phyloP scores from a whole-genome alignment of 1,140 invertebrate species.

The Thaumetopoea pityocampa region DNA sequence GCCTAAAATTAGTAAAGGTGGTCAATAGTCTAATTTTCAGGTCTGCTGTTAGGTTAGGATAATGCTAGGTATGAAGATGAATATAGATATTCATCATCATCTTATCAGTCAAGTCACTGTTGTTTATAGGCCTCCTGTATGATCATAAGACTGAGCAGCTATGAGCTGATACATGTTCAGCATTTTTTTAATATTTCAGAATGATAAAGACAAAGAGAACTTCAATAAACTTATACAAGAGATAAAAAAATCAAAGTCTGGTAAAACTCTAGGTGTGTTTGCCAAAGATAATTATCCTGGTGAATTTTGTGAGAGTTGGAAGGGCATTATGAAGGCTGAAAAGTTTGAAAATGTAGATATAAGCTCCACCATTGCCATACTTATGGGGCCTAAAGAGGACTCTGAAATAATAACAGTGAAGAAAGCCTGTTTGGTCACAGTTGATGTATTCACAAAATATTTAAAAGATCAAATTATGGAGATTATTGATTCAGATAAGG shows the following conservation, averaged over 20 bases:
- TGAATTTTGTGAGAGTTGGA: conserved; percentile 95
- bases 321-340: conserved; percentile 83
- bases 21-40: too few species aligned
- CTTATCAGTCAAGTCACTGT: too few species aligned
- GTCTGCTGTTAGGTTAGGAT: too few species aligned
- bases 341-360: conserved; percentile 94
- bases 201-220: conserved; percentile 96
- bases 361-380: conserved; percentile 87
- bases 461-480: conserved; percentile 99
- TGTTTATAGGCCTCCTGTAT: too few species aligned
- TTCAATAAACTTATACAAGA: conserved; percentile 91
- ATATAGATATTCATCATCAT: too few species aligned
- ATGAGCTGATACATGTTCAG: not conserved
- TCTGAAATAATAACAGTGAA: conserved; percentile 94
- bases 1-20: too few species aligned
- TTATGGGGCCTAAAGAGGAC: conserved; percentile 98
- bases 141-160: too few species aligned
- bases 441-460: conserved; percentile 97
- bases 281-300: conserved; percentile 95
- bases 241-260: conserved; percentile 92
- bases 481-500: conserved; percentile 97
- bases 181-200: too few species aligned
- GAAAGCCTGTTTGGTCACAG: conserved; percentile 94
- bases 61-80: too few species aligned
- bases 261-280: conserved; percentile 95